A percentile compares a stretch with the other conserved stretches of the same genome.
Evolutionary conservation across 2,888 invertebrate species (phyloP).

Genomic region (Sipha maydis): DNA sequence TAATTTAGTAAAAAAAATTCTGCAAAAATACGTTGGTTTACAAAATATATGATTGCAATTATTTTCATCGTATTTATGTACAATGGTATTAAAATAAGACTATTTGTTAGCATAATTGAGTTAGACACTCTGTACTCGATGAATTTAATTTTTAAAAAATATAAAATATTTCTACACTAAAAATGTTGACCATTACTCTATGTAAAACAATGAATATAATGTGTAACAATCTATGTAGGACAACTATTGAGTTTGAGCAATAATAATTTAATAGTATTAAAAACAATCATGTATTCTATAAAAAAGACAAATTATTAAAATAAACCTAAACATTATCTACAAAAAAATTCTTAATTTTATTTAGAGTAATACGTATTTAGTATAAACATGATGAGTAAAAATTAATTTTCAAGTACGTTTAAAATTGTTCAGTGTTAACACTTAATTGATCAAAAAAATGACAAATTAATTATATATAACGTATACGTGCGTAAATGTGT

Average conservation of each 20-base stretch:
- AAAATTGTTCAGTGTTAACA: neutral
- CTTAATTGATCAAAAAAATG: neutral
- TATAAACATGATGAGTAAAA: neutral
- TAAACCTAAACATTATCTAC: neutral
- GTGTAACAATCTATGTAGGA: too few species aligned
- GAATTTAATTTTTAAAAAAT: neutral
- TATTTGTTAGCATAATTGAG: neutral
- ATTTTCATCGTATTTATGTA: neutral
- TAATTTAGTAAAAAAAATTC: neutral
- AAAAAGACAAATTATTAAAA: neutral
- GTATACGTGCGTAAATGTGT: neutral
- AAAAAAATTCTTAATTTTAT: neutral
- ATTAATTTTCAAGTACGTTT: neutral
- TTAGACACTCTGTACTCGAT: neutral
- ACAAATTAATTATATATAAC: neutral
- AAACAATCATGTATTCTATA: neutral
- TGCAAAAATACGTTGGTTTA: constrained; percentile 1
- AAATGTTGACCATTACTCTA: neutral
- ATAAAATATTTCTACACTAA: neutral
- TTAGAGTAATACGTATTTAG: neutral
- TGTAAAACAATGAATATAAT: neutral
- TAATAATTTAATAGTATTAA: neutral
- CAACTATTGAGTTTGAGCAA: neutral
- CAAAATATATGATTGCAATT: neutral
- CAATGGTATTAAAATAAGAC: neutral